phyloP scores from a whole-genome alignment of 2,888 invertebrate genomes.

The Lasioglossum villosulum region DNA sequence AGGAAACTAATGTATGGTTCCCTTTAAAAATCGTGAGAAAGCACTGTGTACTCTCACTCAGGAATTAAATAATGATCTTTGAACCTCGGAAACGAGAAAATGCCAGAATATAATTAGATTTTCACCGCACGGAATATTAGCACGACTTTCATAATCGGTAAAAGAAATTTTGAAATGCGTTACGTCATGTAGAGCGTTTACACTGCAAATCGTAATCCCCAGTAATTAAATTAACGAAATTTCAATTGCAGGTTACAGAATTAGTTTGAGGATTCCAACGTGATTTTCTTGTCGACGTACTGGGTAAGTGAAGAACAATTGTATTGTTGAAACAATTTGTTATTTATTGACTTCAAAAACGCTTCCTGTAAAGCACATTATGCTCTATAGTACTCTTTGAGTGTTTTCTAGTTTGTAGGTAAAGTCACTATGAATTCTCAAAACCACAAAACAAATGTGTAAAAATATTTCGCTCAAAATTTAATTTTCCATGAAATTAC shows the following conservation, averaged over 20 bases:
- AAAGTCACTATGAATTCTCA: background rate
- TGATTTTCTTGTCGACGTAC: background rate
- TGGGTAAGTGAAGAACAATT: background rate
- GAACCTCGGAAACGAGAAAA: background rate
- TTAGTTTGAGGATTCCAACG: background rate
- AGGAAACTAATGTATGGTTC: background rate
- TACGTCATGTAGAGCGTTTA: background rate
- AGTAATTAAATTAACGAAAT: background rate
- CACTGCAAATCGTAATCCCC: background rate
- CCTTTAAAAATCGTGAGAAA: background rate
- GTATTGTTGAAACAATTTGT: background rate
- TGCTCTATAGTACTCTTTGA: background rate
- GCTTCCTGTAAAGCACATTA: background rate
- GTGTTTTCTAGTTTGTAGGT: background rate
- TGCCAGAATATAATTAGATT: background rate
- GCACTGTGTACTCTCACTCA: background rate
- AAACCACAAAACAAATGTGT: background rate
- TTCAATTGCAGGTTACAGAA: background rate
- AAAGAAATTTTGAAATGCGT: background rate
- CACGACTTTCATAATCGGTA: background rate
- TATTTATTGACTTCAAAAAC: background rate
- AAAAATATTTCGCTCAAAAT: background rate
- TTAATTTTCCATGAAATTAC: background rate
- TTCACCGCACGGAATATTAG: background rate
- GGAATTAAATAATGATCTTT: background rate